These are phyloP conservation scores for Ooceraea biroi DNA, from an alignment of 1,140 invertebrate genomes.

Conservation along the genomic window DNA sequence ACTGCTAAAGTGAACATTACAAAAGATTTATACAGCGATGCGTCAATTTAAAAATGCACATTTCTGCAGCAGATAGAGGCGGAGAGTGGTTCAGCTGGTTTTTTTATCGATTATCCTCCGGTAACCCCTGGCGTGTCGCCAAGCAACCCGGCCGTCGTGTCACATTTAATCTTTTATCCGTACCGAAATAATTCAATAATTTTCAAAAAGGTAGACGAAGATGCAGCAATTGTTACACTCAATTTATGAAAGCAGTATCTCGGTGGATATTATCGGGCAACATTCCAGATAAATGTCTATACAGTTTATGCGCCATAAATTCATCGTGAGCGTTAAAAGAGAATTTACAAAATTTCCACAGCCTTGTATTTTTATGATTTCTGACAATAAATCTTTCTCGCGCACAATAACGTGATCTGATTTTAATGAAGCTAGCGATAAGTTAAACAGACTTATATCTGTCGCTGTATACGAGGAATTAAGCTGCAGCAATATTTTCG, in stretches of 20 bases:
- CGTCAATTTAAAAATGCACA: neutral
- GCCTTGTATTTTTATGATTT: constrained; percentile 14
- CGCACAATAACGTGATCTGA: neutral
- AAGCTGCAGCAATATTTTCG: neutral
- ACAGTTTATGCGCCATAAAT: neutral
- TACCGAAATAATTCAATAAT: constrained; percentile 37
- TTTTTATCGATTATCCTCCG: constrained; percentile 29
- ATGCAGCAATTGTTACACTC: constrained; percentile 31
- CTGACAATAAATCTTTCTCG: neutral
- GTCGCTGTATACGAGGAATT: neutral
- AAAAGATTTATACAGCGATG: neutral
- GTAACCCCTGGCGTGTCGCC: neutral
- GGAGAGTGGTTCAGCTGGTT: neutral
- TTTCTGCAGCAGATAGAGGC: neutral
- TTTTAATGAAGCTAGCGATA: neutral
- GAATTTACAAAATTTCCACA: neutral
- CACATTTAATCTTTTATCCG: constrained; percentile 28
- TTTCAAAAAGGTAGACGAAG: neutral
- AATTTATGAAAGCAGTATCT: constrained; percentile 10
- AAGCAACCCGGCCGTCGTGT: neutral
- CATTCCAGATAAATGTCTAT: constrained; percentile 4
- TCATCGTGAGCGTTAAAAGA: neutral
- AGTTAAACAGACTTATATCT: constrained; percentile 2
- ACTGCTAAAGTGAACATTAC: neutral
- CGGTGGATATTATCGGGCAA: neutral